Evolutionary conservation across 2,113 vertebrate species (phyloP).

Genomic region (Naja naja): DNA sequence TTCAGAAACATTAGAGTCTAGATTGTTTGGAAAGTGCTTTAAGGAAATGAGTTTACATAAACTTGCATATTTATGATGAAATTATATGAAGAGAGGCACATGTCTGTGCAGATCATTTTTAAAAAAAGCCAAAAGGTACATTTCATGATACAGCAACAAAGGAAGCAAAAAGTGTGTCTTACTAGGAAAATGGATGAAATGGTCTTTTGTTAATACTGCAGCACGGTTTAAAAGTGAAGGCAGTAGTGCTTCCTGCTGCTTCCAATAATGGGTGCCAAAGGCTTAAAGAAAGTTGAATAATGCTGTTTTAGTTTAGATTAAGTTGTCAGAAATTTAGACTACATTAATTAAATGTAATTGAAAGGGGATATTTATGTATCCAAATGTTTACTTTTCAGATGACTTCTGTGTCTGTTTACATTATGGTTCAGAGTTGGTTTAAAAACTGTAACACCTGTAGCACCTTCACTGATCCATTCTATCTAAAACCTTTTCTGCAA

Average conservation of each 20-base stretch:
- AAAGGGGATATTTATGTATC: slow-evolving; percentile 27
- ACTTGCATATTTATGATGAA: slow-evolving; percentile 31
- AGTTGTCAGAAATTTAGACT: slow-evolving; percentile 37
- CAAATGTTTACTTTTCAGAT: slow-evolving; percentile 18
- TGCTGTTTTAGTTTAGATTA: slow-evolving; percentile 33
- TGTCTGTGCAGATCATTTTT: slow-evolving; percentile 52
- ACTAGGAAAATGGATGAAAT: not conserved
- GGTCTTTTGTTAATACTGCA: slow-evolving; percentile 14
- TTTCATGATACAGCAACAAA: not conserved
- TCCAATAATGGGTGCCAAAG: not conserved
- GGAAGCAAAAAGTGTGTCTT: not conserved
- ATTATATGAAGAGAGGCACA: slow-evolving; percentile 44
- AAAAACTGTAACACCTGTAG: not conserved
- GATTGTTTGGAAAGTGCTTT: slow-evolving; percentile 50
- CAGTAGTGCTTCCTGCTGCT: not conserved
- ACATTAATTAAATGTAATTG: slow-evolving; percentile 16
- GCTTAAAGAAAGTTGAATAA: slow-evolving; percentile 45
- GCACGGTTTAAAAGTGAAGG: not conserved
- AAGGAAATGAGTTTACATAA: slow-evolving; percentile 57
- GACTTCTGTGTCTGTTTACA: slow-evolving; percentile 9
- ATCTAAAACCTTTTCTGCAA: slow-evolving; percentile 11
- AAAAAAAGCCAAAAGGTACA: slow-evolving; percentile 27
- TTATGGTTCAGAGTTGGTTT: slow-evolving; percentile 35
- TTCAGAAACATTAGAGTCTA: slow-evolving; percentile 43
- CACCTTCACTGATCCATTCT: slow-evolving; percentile 29